Evolutionary conservation across 2,888 invertebrate genomes (phyloP).

Genomic region (Phalera bucephala): DNA sequence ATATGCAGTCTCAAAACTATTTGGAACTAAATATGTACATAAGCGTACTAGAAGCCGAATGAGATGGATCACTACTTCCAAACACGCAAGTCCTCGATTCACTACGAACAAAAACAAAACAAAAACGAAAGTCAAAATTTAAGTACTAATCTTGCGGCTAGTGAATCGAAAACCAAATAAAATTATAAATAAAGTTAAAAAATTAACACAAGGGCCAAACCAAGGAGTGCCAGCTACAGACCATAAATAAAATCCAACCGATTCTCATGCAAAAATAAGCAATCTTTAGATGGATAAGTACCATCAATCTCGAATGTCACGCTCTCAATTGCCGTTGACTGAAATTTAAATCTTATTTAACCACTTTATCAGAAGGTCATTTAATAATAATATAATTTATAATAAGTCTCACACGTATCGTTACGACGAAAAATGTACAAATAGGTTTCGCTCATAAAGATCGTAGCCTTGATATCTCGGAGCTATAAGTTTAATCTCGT

Average conservation of each 20-base stretch:
- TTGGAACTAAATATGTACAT: conserved; percentile 37
- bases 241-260: conserved; percentile 56
- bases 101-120: conserved; percentile 24
- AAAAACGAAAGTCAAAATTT: conserved; percentile 14
- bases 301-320: conserved; percentile 51
- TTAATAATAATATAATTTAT: not conserved
- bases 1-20: conserved; percentile 64
- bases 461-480: not conserved
- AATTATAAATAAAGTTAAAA: conserved; percentile 40
- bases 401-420: not conserved
- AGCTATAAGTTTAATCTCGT: not conserved
- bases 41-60: conserved; percentile 48
- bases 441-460: not conserved
- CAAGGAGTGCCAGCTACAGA: conserved; percentile 81
- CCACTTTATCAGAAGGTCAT: not conserved
- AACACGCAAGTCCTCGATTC: conserved; percentile 35
- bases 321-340: conserved; percentile 15
- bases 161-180: conserved; percentile 42
- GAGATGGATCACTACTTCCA: conserved; percentile 40
- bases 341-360: not conserved
- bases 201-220: conserved; percentile 77
- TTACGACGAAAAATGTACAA: not conserved
- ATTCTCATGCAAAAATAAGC: conserved; percentile 75
- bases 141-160: conserved; percentile 18
- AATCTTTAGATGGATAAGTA: conserved; percentile 55